A percentile compares a stretch with the other conserved stretches of the same genome.
Conservation (phyloP, 2,888 invertebrate genomes). For the Koerneria pararmatus region DNA sequence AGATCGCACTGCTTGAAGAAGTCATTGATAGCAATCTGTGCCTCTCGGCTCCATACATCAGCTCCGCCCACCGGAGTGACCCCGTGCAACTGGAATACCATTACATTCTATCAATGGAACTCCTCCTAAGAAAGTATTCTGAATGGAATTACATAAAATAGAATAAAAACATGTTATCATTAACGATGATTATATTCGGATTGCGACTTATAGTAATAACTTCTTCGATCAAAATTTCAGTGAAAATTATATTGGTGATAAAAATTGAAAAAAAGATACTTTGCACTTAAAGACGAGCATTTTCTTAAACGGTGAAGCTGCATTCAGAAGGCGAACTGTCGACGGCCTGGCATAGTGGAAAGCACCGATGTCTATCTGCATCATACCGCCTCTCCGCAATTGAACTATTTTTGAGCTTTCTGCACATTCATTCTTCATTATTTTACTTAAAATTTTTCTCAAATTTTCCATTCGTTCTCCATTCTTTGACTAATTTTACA, state of each 20-base stretch:
- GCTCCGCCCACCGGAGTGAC: constrained; percentile 35
- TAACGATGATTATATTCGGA: too few species aligned
- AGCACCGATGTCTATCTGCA: constrained; percentile 41
- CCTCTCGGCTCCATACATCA: constrained; percentile 44
- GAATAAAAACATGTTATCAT: too few species aligned
- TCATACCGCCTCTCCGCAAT: background rate
- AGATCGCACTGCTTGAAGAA: constrained; percentile 31
- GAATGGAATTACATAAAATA: background rate
- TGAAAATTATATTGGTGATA: too few species aligned
- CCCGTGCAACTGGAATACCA: constrained; percentile 32
- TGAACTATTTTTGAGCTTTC: background rate
- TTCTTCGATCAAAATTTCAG: too few species aligned
- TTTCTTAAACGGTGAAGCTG: constrained; percentile 43
- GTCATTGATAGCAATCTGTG: constrained; percentile 41
- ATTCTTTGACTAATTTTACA: too few species aligned
- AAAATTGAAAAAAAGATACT: constrained; percentile 25
- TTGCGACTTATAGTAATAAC: too few species aligned
- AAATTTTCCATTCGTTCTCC: too few species aligned
- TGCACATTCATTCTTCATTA: background rate
- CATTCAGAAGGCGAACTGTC: constrained; percentile 36
- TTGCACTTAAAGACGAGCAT: constrained; percentile 50
- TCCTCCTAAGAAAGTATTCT: background rate
- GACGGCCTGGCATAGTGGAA: constrained; percentile 39
- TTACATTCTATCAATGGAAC: too few species aligned
- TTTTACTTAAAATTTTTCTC: too few species aligned